Conservation (phyloP, 2,113 vertebrate species). For the Hyaena hyaena region DNA sequence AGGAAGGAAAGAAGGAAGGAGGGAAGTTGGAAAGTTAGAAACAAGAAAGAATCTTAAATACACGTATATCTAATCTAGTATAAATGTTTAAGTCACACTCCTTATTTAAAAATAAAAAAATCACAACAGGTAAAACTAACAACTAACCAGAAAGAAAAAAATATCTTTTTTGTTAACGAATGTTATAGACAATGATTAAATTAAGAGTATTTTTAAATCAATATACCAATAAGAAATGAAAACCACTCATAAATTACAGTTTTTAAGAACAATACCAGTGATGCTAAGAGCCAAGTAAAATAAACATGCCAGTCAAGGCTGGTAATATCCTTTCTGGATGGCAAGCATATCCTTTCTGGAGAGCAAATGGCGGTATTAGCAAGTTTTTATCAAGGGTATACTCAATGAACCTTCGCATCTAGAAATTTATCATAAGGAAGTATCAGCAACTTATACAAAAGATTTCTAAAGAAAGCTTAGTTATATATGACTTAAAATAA, state of each 20-base stretch:
- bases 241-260: background rate
- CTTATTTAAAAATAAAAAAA: slow-evolving; percentile 9
- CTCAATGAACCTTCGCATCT: background rate
- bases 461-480: background rate
- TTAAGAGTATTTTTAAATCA: background rate
- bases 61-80: background rate
- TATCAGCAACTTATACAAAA: background rate
- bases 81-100: background rate
- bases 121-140: background rate
- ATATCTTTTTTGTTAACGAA: background rate
- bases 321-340: background rate
- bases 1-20: background rate
- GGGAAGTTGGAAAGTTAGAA: background rate
- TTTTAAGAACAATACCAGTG: background rate
- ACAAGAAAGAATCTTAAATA: background rate
- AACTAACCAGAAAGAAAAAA: background rate
- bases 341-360: background rate
- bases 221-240: background rate
- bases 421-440: background rate
- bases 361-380: background rate
- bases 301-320: background rate
- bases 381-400: background rate
- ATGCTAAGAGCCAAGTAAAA: background rate
- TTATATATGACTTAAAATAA: background rate
- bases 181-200: background rate